phyloP scores from a whole-genome alignment of 30 jellyfish, hydroid and myxozoan genomes.

The Chrysaora quinquecirrha region DNA sequence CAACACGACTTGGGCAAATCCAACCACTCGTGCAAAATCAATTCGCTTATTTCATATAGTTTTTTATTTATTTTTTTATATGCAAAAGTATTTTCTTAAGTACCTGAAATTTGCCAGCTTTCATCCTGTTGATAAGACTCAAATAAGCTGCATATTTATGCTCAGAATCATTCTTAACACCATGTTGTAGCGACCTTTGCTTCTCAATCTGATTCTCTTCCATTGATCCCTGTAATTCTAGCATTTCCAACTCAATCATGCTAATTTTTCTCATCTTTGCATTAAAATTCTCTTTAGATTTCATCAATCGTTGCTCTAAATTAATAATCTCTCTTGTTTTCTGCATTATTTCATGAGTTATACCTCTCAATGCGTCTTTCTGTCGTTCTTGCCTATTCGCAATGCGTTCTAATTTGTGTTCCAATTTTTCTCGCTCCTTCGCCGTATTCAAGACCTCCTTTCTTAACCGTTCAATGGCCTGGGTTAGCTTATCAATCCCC shows the following conservation, averaged over 20 bases:
- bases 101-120: slow-evolving; percentile 27
- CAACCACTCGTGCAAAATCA: too few species aligned
- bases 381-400: slow-evolving; percentile 19
- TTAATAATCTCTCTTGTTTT: slow-evolving; percentile 6
- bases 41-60: too few species aligned
- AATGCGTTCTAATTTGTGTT: slow-evolving; percentile 26
- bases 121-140: neutral
- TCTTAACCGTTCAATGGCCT: slow-evolving; percentile 16
- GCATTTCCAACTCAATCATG: slow-evolving; percentile 31
- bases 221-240: slow-evolving; percentile 38
- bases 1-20: too few species aligned
- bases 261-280: slow-evolving; percentile 18
- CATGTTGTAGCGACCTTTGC: slow-evolving; percentile 13
- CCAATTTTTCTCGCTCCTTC: slow-evolving; percentile 50
- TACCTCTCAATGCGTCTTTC: slow-evolving; percentile 24
- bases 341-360: neutral
- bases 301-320: slow-evolving; percentile 12
- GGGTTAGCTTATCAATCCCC: slow-evolving; percentile 26
- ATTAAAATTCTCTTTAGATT: slow-evolving; percentile 7
- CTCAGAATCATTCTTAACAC: slow-evolving; percentile 29
- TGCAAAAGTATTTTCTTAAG: too few species aligned
- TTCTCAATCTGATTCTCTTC: slow-evolving; percentile 38
- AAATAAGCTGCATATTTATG: slow-evolving; percentile 2
- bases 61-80: too few species aligned
- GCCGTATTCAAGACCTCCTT: slow-evolving; percentile 36